phyloP scores from a whole-genome alignment of 1,140 invertebrate genomes.

The Macrotrachela quadricornifera region DNA sequence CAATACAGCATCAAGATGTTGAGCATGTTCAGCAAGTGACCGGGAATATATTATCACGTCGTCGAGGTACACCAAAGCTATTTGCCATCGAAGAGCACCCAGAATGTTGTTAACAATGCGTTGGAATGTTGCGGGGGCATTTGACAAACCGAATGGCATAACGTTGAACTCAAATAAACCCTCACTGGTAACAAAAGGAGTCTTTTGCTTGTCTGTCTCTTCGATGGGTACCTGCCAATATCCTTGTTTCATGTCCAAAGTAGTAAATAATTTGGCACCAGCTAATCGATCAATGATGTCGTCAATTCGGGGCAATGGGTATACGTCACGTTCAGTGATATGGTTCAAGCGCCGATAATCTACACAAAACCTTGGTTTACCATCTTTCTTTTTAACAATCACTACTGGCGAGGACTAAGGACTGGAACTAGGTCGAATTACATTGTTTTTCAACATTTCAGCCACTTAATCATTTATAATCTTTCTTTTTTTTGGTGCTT shows the following conservation, averaged over 20 bases:
- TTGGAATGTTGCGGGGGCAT: slow-evolving; percentile 8
- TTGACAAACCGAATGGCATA: slow-evolving; percentile 8
- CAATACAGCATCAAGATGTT: neutral
- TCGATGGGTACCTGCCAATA: neutral
- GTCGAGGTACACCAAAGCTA: neutral
- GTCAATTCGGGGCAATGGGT: neutral
- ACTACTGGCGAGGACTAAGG: slow-evolving; percentile 32
- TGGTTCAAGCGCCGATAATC: neutral
- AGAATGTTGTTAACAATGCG: neutral
- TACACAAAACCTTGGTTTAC: slow-evolving; percentile 12
- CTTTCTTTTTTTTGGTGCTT: no score
- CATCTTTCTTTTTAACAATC: slow-evolving; percentile 33
- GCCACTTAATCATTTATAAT: neutral
- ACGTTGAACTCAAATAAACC: slow-evolving; percentile 4
- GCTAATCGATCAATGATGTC: slow-evolving; percentile 11
- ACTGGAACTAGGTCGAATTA: slow-evolving; percentile 14
- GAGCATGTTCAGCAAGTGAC: neutral
- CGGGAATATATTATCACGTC: slow-evolving; percentile 1
- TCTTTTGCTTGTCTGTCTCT: slow-evolving; percentile 2
- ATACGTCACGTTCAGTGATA: neutral
- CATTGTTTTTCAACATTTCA: slow-evolving; percentile 4
- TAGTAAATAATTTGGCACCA: neutral
- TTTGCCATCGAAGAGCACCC: no score
- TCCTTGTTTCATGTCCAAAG: neutral
- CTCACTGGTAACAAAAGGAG: slow-evolving; percentile 3